Base-by-base conservation (phyloP, 2,888 invertebrate genomes). In the Gymnosoma rotundatum region DNA sequence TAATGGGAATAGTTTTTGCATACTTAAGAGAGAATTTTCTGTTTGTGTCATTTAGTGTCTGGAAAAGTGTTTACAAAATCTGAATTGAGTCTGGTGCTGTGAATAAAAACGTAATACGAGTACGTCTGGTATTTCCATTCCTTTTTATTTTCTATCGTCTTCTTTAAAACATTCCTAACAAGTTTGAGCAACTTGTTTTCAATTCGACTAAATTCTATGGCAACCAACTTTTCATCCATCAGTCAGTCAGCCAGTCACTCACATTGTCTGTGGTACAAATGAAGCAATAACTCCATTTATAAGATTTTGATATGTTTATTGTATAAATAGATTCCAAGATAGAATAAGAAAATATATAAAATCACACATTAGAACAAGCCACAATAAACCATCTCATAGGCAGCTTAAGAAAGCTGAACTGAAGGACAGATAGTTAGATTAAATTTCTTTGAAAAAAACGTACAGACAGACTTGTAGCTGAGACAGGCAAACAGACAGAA, bases 271-370 rank as follows among this genome's bases (percentile, higher is more conserved):
- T 67, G 73, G 63, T 60, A 81, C 72, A 52, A 85, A 79, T 67
- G 73, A 81, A 86, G 79, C 86, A 85, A 84, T 84, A 80, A 75
- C 83, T 86, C 79, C 83, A 78, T 82, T 83, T 85, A 83, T 86
- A 85, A 83, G 83, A 80, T 85, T 85, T 85, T 84, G 81, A 84
- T 84, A 84, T 84, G 84, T 84, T 84, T 84, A 84, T 84, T 84
- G 84, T 84, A 78, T 64, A 83, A 83, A 81, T 78, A 81, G 84
- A 81, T 78, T 84, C 70, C 64, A 70, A 70, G 81, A 84, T 81
- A 78, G 42, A 58, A 8, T 45, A 64, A 32, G 42, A 42, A 80
- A 60, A 73, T 32, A 63, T 54, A 75, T 42, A 50, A 50, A 75
- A 69, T 75, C 72, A 83, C 72, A 72, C 72, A 78, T 76, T 38